phyloP scores from a whole-genome alignment of 2,113 vertebrate genomes.

The Notothenia coriiceps region DNA sequence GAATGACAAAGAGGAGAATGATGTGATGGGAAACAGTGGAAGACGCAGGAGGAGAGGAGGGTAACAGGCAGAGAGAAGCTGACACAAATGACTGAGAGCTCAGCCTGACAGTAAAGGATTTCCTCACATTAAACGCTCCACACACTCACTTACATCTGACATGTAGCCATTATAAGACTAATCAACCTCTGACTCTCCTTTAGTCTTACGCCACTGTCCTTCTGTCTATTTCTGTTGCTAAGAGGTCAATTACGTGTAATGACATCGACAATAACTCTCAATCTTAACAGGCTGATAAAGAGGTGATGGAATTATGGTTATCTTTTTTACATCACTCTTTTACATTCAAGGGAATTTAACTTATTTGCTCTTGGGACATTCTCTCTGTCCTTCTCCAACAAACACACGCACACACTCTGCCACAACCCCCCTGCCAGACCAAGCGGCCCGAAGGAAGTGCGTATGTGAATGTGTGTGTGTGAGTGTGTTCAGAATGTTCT shows the following conservation, averaged over 20 bases:
- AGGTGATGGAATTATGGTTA: background rate
- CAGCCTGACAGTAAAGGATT: slow-evolving; percentile 23
- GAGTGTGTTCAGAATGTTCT: slow-evolving; percentile 66
- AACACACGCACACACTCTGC: slow-evolving; percentile 6
- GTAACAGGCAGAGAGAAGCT: slow-evolving; percentile 1
- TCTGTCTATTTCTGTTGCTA: background rate
- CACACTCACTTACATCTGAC: slow-evolving; percentile 17
- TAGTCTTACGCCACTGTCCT: background rate
- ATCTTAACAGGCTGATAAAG: background rate
- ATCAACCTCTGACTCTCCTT: background rate
- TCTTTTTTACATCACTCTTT: slow-evolving; percentile 4
- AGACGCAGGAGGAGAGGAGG: slow-evolving; percentile 27
- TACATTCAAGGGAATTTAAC: slow-evolving; percentile 9
- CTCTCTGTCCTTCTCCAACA: too few species aligned
- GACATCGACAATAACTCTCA: slow-evolving; percentile 4
- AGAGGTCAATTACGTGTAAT: slow-evolving; percentile 20
- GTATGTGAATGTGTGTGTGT: slow-evolving; percentile 26
- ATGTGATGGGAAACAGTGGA: slow-evolving; percentile 32
- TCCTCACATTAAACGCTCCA: slow-evolving; percentile 23
- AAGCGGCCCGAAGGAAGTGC: slow-evolving; percentile 25
- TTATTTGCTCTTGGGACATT: slow-evolving; percentile 21
- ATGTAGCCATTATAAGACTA: slow-evolving; percentile 1
- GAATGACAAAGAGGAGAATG: slow-evolving; percentile 74
- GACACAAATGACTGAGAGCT: slow-evolving; percentile 17
- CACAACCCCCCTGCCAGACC: slow-evolving; percentile 50